Evolutionary conservation across 2,888 invertebrate genomes (phyloP).

Genomic region (Calliopum simillimum): DNA sequence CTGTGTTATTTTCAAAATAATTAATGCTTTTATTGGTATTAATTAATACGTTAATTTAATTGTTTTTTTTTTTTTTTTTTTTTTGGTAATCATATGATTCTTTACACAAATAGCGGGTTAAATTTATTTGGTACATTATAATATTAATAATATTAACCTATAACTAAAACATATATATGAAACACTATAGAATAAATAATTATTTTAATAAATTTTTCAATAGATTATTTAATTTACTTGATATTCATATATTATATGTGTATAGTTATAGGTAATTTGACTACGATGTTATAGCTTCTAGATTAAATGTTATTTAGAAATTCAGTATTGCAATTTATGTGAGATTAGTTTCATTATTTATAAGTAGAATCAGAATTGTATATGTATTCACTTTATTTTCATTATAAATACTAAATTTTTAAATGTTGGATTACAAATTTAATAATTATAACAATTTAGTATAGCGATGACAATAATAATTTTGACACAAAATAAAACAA

Average conservation of each 20-base stretch:
- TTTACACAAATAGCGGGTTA: slow-evolving; percentile 2
- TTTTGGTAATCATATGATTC: not conserved
- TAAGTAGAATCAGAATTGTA: no score
- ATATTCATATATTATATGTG: not conserved
- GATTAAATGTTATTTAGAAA: not conserved
- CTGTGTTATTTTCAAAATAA: no score
- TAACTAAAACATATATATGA: slow-evolving; percentile 18
- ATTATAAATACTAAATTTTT: no score
- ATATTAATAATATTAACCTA: slow-evolving; percentile 19
- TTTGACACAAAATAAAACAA: no score
- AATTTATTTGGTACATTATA: slow-evolving; percentile 6
- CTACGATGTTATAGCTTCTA: slow-evolving; percentile 2
- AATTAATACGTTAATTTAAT: no score
- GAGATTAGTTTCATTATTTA: not conserved
- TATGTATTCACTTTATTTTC: no score
- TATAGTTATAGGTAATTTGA: not conserved
- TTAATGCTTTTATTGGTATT: no score
- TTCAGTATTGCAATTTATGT: slow-evolving; percentile 5
- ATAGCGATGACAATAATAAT: no score
- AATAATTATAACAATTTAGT: no score
- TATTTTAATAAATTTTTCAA: slow-evolving; percentile 18
- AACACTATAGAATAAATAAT: slow-evolving; percentile 29
- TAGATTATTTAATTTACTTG: not conserved
- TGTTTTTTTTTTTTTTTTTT: slow-evolving; percentile 17
- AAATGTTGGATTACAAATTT: no score